phyloP scores from a whole-genome alignment of 2,113 vertebrate species.

The Stegastes partitus region DNA sequence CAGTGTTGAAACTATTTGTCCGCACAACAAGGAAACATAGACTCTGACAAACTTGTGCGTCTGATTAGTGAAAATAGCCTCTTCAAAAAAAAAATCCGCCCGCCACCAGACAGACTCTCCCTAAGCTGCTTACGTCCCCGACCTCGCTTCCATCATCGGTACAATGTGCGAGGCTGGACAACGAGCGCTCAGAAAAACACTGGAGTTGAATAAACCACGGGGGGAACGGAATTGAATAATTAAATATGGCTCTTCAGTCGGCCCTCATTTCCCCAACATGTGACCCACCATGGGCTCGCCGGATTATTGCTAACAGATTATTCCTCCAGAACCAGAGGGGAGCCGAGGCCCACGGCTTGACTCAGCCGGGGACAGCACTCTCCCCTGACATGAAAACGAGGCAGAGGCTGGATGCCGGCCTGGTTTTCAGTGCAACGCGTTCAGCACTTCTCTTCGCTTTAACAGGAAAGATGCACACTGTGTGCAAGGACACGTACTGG shows the following conservation, averaged over 20 bases:
- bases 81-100: constrained; percentile 35
- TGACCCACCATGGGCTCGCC: constrained; percentile 54
- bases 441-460: not conserved
- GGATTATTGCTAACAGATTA: constrained; percentile 73
- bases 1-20: constrained; percentile 10
- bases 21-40: not conserved
- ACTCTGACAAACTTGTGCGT: not conserved
- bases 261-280: constrained; percentile 61
- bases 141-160: constrained; percentile 31
- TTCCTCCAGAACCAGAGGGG: constrained; percentile 37
- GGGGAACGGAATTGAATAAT: constrained; percentile 68
- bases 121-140: constrained; percentile 34
- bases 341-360: not conserved
- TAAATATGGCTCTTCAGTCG: constrained; percentile 50
- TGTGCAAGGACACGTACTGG: not conserved
- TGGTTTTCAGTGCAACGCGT: constrained; percentile 5
- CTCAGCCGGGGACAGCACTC: constrained; percentile 22
- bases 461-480: not conserved
- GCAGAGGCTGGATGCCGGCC: not conserved
- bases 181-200: constrained; percentile 53
- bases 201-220: constrained; percentile 50
- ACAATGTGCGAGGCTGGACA: constrained; percentile 38
- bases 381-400: constrained; percentile 20
- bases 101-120: constrained; percentile 10
- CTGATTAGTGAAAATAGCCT: constrained; percentile 37